Conservation (phyloP, 2,797 vertebrate species). For the Dendrocincla tyrannina region DNA sequence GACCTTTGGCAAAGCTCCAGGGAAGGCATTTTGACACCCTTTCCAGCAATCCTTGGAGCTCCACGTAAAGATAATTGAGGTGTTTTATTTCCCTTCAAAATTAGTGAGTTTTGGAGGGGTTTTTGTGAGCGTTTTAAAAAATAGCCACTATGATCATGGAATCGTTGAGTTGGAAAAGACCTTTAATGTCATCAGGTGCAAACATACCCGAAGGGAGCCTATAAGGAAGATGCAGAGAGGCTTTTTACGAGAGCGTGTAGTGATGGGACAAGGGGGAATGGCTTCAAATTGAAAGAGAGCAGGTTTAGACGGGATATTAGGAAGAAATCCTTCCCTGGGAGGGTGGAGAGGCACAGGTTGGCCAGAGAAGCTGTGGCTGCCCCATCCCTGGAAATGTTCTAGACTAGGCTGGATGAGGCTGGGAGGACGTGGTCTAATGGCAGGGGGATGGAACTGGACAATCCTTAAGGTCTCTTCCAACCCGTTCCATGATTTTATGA, state of each 20-base stretch:
- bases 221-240: neutral
- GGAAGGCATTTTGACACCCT: neutral
- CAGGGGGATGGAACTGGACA: neutral
- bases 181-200: neutral
- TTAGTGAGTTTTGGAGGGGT: neutral
- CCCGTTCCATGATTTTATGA: neutral
- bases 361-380: neutral
- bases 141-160: accelerated
- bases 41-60: neutral
- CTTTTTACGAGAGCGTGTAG: accelerated
- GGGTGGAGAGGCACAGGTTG: accelerated
- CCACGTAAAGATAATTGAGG: accelerated
- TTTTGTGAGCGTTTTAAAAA: neutral
- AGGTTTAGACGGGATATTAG: neutral
- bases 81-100: neutral
- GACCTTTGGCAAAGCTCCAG: neutral
- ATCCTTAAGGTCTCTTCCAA: neutral
- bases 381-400: neutral
- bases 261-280: neutral
- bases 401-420: neutral
- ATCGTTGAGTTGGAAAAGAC: neutral
- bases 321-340: neutral
- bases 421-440: neutral
- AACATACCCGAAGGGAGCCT: neutral
- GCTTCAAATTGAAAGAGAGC: neutral